phyloP scores from a whole-genome alignment of 2,113 vertebrate species.

The Otis tarda region DNA sequence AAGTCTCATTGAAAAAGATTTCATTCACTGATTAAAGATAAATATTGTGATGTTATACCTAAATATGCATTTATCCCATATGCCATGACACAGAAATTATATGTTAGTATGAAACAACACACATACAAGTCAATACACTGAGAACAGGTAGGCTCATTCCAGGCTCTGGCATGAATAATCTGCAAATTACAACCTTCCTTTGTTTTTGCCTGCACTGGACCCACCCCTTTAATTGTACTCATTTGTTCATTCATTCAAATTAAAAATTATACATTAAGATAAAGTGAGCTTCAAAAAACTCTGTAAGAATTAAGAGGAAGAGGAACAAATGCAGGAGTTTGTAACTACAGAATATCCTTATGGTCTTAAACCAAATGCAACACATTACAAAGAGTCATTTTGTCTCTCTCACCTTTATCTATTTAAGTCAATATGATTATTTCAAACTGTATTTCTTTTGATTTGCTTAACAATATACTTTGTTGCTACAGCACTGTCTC shows the following conservation, averaged over 20 bases:
- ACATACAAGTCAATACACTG: background rate
- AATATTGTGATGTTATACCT: slow-evolving; percentile 9
- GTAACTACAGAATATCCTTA: background rate
- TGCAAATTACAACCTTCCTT: slow-evolving; percentile 16
- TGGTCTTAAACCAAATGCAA: background rate
- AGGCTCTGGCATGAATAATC: background rate
- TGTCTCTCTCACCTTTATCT: background rate
- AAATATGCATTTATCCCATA: slow-evolving; percentile 16
- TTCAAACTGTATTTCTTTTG: background rate
- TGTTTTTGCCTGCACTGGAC: slow-evolving; percentile 4
- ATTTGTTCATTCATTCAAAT: slow-evolving; percentile 18
- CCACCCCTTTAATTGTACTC: slow-evolving; percentile 22
- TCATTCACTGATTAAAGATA: background rate
- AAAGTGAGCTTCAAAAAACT: background rate
- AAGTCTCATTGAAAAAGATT: background rate
- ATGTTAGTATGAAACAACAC: background rate
- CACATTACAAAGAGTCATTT: background rate
- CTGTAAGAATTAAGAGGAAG: background rate
- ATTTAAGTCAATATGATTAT: background rate
- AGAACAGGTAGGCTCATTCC: slow-evolving; percentile 27
- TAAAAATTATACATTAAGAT: background rate
- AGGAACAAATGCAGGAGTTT: background rate
- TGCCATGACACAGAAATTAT: background rate
- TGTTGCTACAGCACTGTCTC: background rate
- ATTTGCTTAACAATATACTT: background rate